Conservation (phyloP, 1,140 invertebrate genomes). For the Paraescarpia echinospica region DNA sequence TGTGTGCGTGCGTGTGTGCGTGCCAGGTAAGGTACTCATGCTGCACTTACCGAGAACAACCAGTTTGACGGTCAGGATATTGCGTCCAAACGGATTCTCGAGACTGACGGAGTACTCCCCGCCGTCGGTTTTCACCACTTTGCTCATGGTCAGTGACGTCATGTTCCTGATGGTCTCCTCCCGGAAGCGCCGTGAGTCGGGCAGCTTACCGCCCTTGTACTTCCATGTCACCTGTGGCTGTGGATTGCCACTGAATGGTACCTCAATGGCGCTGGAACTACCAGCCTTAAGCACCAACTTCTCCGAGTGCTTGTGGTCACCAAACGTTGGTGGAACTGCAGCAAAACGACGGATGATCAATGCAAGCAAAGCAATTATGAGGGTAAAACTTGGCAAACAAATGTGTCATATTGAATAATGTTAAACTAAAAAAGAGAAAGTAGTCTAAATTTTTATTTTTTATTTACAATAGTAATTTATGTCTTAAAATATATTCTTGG, state of each 20-base stretch:
- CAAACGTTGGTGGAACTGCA: slow-evolving; percentile 26
- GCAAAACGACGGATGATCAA: slow-evolving; percentile 1
- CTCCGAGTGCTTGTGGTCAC: slow-evolving; percentile 23
- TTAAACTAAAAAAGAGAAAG: too few relatives aligned
- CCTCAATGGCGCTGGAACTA: slow-evolving; percentile 57
- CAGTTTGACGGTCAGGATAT: slow-evolving; percentile 50
- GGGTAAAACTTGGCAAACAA: background rate
- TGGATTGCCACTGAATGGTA: slow-evolving; percentile 73
- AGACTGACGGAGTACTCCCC: slow-evolving; percentile 53
- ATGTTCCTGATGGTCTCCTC: slow-evolving; percentile 54
- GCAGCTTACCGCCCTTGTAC: slow-evolving; percentile 50
- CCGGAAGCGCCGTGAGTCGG: slow-evolving; percentile 51
- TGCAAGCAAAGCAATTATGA: background rate
- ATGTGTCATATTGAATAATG: background rate
- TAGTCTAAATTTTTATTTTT: too few relatives aligned
- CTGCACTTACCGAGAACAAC: slow-evolving; percentile 38
- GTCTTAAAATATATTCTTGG: too few relatives aligned
- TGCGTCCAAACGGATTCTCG: slow-evolving; percentile 52
- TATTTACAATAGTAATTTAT: too few relatives aligned
- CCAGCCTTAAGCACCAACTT: slow-evolving; percentile 29
- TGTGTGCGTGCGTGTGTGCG: background rate
- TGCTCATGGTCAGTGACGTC: slow-evolving; percentile 50
- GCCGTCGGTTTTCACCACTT: slow-evolving; percentile 48
- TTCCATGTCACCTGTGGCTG: slow-evolving; percentile 76
- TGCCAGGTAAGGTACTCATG: background rate